Base-by-base conservation (phyloP, 2,888 invertebrate species). In the Odontothrips loti region DNA sequence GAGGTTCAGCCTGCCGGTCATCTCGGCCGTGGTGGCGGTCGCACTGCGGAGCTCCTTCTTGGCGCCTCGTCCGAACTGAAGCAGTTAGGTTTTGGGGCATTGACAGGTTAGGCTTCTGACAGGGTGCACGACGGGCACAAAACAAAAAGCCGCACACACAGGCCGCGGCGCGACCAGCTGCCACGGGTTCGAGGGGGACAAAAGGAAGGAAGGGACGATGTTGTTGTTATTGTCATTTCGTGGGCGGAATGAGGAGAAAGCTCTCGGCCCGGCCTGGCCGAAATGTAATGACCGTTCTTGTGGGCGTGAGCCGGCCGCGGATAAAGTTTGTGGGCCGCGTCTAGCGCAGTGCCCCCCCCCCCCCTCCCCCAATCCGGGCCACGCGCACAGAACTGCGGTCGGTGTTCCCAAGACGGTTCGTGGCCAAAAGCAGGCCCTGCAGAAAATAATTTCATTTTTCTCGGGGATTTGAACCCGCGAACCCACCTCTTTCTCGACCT, bases 11-110 rank as follows among this genome's bases (percentile, higher is more conserved):
- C 93, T 92, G 48, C 95, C 95, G 80, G 91, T 90, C 95, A 96
- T 95, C 88, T 95, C 95, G 1, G 94, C 94, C 0, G 95, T 96
- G 4, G 95, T 95, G 0, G 95, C 95, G 0, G 95, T 95, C 1
- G 96, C 96, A 84, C 94, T 95, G 86, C 95, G 93, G 82, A 95
- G 88, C 87, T 94, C 94, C 85, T 94, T 92, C 85, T 94, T 93
- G 63, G 92, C 93, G 75, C 94, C 94, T 83, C 93, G 91, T 79
- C 94, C 94, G 84, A 95, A 92, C 91, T 92, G 85, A 48, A 87
- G 85, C 86, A 81, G 81, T n/a, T n/a, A n/a, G n/a, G n/a, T n/a
- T n/a, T n/a, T n/a, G n/a, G n/a, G n/a, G n/a, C n/a, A n/a, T n/a
- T n/a, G n/a, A n/a, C n/a, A n/a, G n/a, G n/a, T n/a, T n/a, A n/a